These are phyloP conservation scores for Cherax destructor DNA, from an alignment of 1,140 invertebrate genomes.

Conservation along the genomic window DNA sequence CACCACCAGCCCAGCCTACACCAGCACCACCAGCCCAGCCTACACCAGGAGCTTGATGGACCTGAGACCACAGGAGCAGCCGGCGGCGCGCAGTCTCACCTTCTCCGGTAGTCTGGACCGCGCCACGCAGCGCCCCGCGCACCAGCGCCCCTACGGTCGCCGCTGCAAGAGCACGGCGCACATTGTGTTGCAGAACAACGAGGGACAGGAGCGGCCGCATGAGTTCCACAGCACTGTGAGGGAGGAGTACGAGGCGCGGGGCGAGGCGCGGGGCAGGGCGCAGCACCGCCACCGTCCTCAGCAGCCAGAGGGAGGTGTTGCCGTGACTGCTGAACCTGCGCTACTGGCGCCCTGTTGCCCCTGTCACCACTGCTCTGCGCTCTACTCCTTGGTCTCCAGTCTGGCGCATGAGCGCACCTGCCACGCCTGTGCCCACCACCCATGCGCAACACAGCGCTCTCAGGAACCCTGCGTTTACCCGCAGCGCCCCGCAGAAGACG, in stretches of 20 bases:
- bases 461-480: not conserved
- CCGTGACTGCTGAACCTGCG: not conserved
- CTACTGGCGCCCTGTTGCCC: conserved; percentile 34
- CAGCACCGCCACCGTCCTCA: not conserved
- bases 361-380: conserved; percentile 55
- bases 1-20: not conserved
- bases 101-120: conserved; percentile 43
- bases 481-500: not conserved
- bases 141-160: conserved; percentile 75
- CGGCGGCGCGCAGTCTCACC: conserved; percentile 49
- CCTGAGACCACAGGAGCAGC: conserved; percentile 17
- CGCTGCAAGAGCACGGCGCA: conserved; percentile 83
- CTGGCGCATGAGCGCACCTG: conserved; percentile 38
- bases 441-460: not conserved
- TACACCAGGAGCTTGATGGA: conserved; percentile 36
- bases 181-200: conserved; percentile 77
- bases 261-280: conserved; percentile 25
- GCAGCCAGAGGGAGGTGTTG: not conserved
- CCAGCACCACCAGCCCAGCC: not conserved
- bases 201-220: conserved; percentile 44
- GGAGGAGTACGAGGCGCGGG: conserved; percentile 5
- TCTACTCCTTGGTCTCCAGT: conserved; percentile 45
- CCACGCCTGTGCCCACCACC: conserved; percentile 21
- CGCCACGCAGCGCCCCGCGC: conserved; percentile 52
- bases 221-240: conserved; percentile 57